Conservation (phyloP, 2,113 vertebrate genomes). For the Motacilla tschutschensis region DNA sequence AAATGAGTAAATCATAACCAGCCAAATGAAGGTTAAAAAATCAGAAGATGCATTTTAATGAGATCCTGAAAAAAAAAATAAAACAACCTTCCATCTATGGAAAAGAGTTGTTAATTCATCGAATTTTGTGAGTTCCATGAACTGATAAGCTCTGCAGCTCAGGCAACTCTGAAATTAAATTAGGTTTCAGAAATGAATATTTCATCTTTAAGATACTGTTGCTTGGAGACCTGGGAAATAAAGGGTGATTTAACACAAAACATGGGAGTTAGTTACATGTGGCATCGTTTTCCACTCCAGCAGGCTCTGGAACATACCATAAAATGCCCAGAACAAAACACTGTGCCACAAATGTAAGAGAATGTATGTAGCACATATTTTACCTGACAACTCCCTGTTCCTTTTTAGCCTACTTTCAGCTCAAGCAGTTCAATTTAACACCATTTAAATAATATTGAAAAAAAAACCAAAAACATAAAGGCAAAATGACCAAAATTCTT, state of each 20-base stretch:
- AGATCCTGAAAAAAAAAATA: constrained; percentile 7
- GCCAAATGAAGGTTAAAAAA: constrained; percentile 65
- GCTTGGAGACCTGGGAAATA: constrained; percentile 73
- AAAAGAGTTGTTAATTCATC: constrained; percentile 67
- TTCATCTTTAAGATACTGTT: constrained; percentile 79
- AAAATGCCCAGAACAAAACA: constrained; percentile 45
- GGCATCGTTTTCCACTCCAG: constrained; percentile 41
- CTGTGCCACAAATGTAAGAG: background rate
- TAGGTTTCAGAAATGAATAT: constrained; percentile 78
- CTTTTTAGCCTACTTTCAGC: background rate
- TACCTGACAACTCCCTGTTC: background rate
- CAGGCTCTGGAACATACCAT: constrained; percentile 38
- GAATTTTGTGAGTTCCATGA: constrained; percentile 69
- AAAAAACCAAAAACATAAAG: background rate
- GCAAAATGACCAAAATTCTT: background rate
- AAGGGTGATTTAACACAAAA: constrained; percentile 66
- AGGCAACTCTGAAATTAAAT: constrained; percentile 77
- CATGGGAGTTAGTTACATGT: constrained; percentile 30
- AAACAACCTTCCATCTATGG: constrained; percentile 36
- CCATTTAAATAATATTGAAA: background rate
- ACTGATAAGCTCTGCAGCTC: constrained; percentile 68
- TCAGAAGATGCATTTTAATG: constrained; percentile 56
- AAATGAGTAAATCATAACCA: constrained; percentile 63
- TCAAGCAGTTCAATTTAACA: background rate
- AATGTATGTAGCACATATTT: background rate